phyloP scores from a whole-genome alignment of 2,888 invertebrate species.

The Caenorhabditis virilis region DNA sequence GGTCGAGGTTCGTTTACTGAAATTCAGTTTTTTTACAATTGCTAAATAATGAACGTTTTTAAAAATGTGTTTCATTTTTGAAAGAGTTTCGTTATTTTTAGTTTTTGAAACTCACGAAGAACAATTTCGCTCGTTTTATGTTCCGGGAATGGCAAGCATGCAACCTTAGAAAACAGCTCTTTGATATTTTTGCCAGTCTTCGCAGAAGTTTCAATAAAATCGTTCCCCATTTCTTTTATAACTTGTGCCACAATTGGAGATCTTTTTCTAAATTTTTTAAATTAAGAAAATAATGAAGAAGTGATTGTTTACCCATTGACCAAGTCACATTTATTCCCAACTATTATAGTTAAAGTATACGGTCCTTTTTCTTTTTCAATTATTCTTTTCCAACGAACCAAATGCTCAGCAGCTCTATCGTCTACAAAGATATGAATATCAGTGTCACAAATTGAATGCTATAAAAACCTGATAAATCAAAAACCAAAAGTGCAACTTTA shows the following conservation, averaged over 20 bases:
- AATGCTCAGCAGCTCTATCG: slow-evolving; percentile 26
- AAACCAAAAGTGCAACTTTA: slow-evolving; percentile 43
- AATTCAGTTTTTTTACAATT: no score
- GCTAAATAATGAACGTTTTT: neutral
- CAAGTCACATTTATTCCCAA: slow-evolving; percentile 45
- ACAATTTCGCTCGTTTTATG: slow-evolving; percentile 24
- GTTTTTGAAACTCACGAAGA: slow-evolving; percentile 7
- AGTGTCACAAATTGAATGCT: no score
- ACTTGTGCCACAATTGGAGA: slow-evolving; percentile 9
- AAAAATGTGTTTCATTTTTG: neutral
- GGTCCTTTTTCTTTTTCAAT: slow-evolving; percentile 36
- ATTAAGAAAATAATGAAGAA: neutral
- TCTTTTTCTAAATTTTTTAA: slow-evolving; percentile 14
- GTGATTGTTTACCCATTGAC: slow-evolving; percentile 18
- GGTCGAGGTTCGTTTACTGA: slow-evolving; percentile 28
- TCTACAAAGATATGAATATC: slow-evolving; percentile 14
- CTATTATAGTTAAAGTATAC: slow-evolving; percentile 35
- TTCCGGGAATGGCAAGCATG: slow-evolving; percentile 31
- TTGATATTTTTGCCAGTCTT: slow-evolving; percentile 60
- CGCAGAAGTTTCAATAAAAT: slow-evolving; percentile 54
- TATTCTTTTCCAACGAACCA: slow-evolving; percentile 41
- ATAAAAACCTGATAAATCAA: slow-evolving; percentile 47
- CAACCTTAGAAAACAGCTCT: slow-evolving; percentile 33
- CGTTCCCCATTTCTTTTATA: slow-evolving; percentile 24
- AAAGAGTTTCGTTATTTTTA: neutral